phyloP scores from a whole-genome alignment of 2,797 vertebrate species.

The Pyrrhura leucotis region DNA sequence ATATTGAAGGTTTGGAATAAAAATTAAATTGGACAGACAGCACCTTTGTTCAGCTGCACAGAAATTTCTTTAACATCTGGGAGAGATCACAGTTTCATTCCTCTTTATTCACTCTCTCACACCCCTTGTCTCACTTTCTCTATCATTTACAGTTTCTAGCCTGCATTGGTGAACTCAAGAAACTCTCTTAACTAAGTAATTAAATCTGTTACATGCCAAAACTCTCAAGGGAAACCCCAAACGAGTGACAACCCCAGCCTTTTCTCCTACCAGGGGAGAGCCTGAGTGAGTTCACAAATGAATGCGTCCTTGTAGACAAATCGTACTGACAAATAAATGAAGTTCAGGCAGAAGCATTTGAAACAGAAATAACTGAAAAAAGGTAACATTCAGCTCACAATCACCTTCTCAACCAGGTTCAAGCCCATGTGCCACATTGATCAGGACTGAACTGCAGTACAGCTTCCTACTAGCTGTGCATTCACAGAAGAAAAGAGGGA shows the following conservation, averaged over 20 bases:
- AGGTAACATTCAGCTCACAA: neutral
- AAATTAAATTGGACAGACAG: constrained; percentile 74
- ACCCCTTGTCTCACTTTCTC: neutral
- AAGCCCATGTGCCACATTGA: neutral
- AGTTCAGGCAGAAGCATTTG: neutral
- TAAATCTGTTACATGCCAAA: constrained; percentile 13
- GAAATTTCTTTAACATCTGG: constrained; percentile 42
- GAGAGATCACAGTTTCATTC: constrained; percentile 57
- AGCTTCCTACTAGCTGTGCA: neutral
- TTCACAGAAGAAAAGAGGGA: rapidly evolving
- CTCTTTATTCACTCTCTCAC: neutral
- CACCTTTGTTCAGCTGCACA: constrained; percentile 55
- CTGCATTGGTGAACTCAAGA: neutral
- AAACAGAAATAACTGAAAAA: neutral
- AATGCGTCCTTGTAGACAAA: neutral
- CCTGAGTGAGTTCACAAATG: neutral
- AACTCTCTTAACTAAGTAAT: constrained; percentile 38
- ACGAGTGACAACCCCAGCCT: neutral
- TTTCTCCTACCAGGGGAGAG: neutral
- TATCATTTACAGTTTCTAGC: constrained; percentile 13
- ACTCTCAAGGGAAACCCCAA: neutral
- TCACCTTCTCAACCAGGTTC: neutral
- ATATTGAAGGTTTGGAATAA: constrained; percentile 79
- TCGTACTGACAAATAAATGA: neutral
- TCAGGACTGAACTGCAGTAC: neutral